These are phyloP conservation scores for Sycobia sp. DNA, from an alignment of 1,140 invertebrate genomes.

Conservation along the genomic window DNA sequence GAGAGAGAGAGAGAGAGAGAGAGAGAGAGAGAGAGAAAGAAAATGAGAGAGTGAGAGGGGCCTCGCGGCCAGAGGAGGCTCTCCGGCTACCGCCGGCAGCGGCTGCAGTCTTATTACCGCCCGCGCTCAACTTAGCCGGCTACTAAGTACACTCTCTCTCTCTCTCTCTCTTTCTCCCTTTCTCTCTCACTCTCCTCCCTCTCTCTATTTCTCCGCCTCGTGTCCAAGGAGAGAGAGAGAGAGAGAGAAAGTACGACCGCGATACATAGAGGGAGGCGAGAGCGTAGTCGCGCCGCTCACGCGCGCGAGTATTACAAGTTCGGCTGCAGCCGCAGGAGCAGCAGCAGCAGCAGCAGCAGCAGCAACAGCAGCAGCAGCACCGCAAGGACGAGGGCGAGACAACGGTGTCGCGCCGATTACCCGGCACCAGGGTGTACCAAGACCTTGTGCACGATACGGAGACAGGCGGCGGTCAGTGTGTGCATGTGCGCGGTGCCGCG, in stretches of 20 bases:
- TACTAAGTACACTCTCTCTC: constrained; percentile 25
- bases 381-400: too few relatives aligned
- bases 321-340: too few relatives aligned
- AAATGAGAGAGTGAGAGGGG: constrained; percentile 26
- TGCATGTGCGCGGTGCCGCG: too few relatives aligned
- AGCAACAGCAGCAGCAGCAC: too few relatives aligned
- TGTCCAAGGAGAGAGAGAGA: not conserved
- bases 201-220: too few relatives aligned
- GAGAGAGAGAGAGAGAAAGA: too few relatives aligned
- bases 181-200: not conserved
- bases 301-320: too few relatives aligned
- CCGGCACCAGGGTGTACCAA: too few relatives aligned
- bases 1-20: not conserved
- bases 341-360: too few relatives aligned
- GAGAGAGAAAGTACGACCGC: not conserved
- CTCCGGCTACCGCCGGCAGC: constrained; percentile 9
- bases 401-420: too few relatives aligned
- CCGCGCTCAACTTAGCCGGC: constrained; percentile 40
- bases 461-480: too few relatives aligned
- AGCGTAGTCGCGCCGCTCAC: not conserved
- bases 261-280: not conserved
- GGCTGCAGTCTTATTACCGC: constrained; percentile 37
- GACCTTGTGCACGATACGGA: too few relatives aligned
- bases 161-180: not conserved
- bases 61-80: constrained; percentile 24